Percentiles rank a stretch among this genome's conserved stretches.
Evolutionary conservation across 2,888 invertebrate genomes (phyloP).

Genomic region (Amblyjoppa fuscipennis): DNA sequence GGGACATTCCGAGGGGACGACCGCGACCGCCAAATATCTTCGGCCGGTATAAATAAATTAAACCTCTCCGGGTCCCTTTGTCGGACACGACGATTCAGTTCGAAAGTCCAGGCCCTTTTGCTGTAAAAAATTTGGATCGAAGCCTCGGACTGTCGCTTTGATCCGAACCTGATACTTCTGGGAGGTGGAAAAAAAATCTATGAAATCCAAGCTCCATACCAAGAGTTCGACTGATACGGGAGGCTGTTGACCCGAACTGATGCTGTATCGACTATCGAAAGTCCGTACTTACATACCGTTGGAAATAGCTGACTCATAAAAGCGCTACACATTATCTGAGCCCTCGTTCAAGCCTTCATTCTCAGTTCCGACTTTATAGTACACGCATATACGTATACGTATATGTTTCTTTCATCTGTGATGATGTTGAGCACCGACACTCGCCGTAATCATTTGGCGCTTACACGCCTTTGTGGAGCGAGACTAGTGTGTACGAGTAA

Average conservation of each 20-base stretch:
- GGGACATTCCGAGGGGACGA: slow-evolving; percentile 71
- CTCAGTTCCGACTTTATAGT: slow-evolving; percentile 10
- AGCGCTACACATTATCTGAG: slow-evolving; percentile 38
- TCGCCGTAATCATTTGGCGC: slow-evolving; percentile 42
- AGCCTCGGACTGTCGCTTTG: slow-evolving; percentile 12
- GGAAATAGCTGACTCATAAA: slow-evolving; percentile 60
- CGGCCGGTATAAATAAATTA: slow-evolving; percentile 77
- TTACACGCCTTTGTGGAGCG: slow-evolving; percentile 33
- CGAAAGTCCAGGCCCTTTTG: background rate
- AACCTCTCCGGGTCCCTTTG: slow-evolving; percentile 76
- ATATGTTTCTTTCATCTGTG: slow-evolving; percentile 33
- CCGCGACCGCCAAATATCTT: slow-evolving; percentile 69
- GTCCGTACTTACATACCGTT: slow-evolving; percentile 44
- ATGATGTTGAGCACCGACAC: slow-evolving; percentile 51
- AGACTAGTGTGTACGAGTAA: slow-evolving; percentile 69
- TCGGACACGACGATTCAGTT: slow-evolving; percentile 66
- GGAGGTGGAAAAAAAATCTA: background rate
- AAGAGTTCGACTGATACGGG: slow-evolving; percentile 29
- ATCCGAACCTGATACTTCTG: slow-evolving; percentile 29
- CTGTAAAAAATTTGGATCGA: slow-evolving; percentile 19
- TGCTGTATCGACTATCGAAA: slow-evolving; percentile 49
- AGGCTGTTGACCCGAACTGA: slow-evolving; percentile 65
- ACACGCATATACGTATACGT: slow-evolving; percentile 26
- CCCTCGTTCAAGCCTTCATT: slow-evolving; percentile 16
- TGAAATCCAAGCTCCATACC: slow-evolving; percentile 21